Evolutionary conservation across 2,888 invertebrate species (phyloP).

Genomic region (Pilophorus perplexus): DNA sequence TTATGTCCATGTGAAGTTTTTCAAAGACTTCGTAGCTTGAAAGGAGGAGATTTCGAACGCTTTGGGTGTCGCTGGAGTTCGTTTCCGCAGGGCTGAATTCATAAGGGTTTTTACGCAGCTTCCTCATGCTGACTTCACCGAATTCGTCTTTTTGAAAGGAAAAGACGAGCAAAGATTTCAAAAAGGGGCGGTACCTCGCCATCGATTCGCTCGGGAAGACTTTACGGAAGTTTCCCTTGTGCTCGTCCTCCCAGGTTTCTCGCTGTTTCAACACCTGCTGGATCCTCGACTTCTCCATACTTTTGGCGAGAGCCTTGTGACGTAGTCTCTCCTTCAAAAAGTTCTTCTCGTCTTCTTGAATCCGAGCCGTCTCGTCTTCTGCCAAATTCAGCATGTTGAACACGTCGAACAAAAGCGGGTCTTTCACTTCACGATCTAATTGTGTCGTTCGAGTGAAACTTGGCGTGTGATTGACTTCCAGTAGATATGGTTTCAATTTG

Average conservation of each 20-base stretch:
- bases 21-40: slow-evolving; percentile 22
- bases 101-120: slow-evolving; percentile 23
- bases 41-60: slow-evolving; percentile 12
- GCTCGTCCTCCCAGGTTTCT: slow-evolving; percentile 24
- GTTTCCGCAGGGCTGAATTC: slow-evolving; percentile 13
- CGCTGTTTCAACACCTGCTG: slow-evolving; percentile 17
- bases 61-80: slow-evolving; percentile 4
- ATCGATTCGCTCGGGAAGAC: not conserved
- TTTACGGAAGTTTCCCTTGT: slow-evolving; percentile 22
- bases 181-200: slow-evolving; percentile 13
- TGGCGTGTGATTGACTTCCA: slow-evolving; percentile 91
- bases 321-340: slow-evolving; percentile 13
- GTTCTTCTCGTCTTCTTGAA: slow-evolving; percentile 25
- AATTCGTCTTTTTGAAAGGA: slow-evolving; percentile 11
- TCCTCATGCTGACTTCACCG: not conserved
- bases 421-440: slow-evolving; percentile 82
- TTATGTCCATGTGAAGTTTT: slow-evolving; percentile 15
- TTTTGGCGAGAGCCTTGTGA: slow-evolving; percentile 4
- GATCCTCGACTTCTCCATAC: not conserved
- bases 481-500: slow-evolving; percentile 77
- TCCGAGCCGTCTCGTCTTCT: slow-evolving; percentile 56
- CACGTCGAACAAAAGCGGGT: slow-evolving; percentile 71
- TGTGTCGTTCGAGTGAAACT: slow-evolving; percentile 88
- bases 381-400: slow-evolving; percentile 74
- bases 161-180: slow-evolving; percentile 20